Evolutionary conservation across 2,888 invertebrate species (phyloP), one percentile per base, ranked within the genome.

Genomic region (Cheilosia scutellata): DNA sequence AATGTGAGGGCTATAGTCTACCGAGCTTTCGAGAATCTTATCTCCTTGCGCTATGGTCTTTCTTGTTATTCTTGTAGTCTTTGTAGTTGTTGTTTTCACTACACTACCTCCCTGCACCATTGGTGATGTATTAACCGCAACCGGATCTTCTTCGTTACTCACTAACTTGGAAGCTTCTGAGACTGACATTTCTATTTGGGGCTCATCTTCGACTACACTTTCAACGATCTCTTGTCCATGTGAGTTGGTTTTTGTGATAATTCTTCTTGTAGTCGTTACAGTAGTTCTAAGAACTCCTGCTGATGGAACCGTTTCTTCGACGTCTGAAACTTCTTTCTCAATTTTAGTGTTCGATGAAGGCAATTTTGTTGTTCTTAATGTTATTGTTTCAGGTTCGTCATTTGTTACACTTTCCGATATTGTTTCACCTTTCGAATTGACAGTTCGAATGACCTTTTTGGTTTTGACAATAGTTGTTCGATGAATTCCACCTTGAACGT

Each of bases 71-170:
- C 88, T 91, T 2, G 91, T 91, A 25, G 91, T 92, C 58, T 90
- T 91, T 87, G 91, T 90, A 47, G 89, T 91, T 79, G 91, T 91
- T 31, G 91, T 91, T 82, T 90, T 92, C 4, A 90, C 88, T 65
- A 91, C 90, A 82, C 89, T 90, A 87, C 88, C 90, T 31, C 86
- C 87, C 11, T 77, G 58, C 2, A 51, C 4, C 13, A 7, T 60
- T 27, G 31, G 47, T 1, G 47, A 31, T 9, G 44, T 37, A 33
- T 55, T 44, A 5, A 29, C 6, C 4, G 37, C 4, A 40, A 29
- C 9, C 0, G 53, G 44, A 7, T 55, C 58, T 7, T 47, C 60
- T 53, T 72, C 53, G 4, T 6, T 2, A 11, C 2, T n/a, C 20
- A 33, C 13, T n/a, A 20, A 5, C 5, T 40, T 62, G 20, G 53